Evolutionary conservation across 35 echinoderm and acorn worm genomes (phyloP).

Genomic region (Stichopus chloronotus): DNA sequence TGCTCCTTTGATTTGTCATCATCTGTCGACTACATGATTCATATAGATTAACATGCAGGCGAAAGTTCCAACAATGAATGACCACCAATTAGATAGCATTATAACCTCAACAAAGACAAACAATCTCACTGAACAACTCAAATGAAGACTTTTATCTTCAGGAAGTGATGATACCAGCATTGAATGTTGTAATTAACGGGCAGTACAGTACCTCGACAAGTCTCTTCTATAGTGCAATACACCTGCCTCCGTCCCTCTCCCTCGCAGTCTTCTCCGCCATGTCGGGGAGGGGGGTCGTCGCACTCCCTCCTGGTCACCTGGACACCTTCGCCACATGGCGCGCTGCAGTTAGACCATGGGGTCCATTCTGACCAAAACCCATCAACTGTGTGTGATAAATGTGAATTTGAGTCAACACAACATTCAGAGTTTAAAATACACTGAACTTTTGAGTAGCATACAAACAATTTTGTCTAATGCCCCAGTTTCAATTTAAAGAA

Average conservation of each 20-base stretch:
- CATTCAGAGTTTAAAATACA: background rate
- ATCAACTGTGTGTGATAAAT: conserved; percentile 44
- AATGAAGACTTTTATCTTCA: too few relatives aligned
- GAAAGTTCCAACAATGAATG: too few relatives aligned
- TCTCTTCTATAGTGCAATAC: conserved; percentile 23
- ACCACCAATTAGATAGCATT: too few relatives aligned
- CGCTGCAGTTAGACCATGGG: conserved; percentile 62
- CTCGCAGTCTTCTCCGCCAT: conserved; percentile 54
- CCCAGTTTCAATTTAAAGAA: background rate
- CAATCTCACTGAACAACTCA: too few relatives aligned
- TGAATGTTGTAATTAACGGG: background rate
- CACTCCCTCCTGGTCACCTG: conserved; percentile 53
- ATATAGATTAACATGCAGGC: too few relatives aligned
- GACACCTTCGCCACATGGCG: conserved; percentile 57
- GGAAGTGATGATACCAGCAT: too few relatives aligned
- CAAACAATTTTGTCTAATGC: background rate
- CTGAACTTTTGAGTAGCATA: background rate
- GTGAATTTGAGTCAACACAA: background rate
- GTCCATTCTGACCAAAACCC: conserved; percentile 76
- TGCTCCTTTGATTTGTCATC: too few relatives aligned
- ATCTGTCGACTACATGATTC: too few relatives aligned
- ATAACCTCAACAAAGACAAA: too few relatives aligned
- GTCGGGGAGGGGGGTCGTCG: conserved; percentile 62
- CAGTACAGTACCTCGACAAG: conserved; percentile 62
- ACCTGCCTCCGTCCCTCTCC: conserved; percentile 52